Base-by-base conservation (phyloP, 30 jellyfish, hydroid and myxozoan species). In the Aurelia aurita complex sp. Pacific region DNA sequence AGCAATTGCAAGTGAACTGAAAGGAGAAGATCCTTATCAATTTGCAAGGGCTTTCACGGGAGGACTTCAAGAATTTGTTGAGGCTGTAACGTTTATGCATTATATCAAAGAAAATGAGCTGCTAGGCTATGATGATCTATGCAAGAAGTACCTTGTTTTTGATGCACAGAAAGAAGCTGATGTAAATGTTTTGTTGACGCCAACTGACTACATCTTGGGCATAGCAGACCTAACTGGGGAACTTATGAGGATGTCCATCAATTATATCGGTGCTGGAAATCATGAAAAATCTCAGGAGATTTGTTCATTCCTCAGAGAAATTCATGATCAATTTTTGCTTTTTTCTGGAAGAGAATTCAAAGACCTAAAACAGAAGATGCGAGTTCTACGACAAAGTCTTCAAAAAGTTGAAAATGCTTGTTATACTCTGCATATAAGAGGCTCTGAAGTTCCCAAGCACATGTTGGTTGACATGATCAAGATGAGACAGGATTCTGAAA, bases 191-290 rank as follows among this genome's bases (percentile, higher is more conserved):
- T 60, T 88, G 64, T 71, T 94, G 19, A 73, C 93, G 2, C 94
- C 84, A 13, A 23, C 42, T 17, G 98, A 94, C 70, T 94, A 94
- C 59, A 76, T 94, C 18, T 83, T 88, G 7, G 98, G 98, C 3
- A 70, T 94, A 34, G 98, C 97, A 34, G 98, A 94, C 46, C 75
- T 94, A 75, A 94, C 98, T 16, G 98, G 98, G 18, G 98, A 94
- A 82, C 69, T 94, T 12, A 94, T 94, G 98, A 80, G 96, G 60
- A 70, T 87, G 93, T 74, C 91, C 64, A 71, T 94, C 3, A 83
- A 94, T 59, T 68, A 76, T 40, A 59, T 94, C 29, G 87, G 98
- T 14, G 85, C 66, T 46, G 97, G 96, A 18, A 70, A 84, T 32
- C 82, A 61, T 7, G 91, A 70, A 63, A 87, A 72, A 34, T 69